Evolutionary conservation across 2,888 invertebrate species (phyloP).

Genomic region (Acrobeloides nanus): DNA sequence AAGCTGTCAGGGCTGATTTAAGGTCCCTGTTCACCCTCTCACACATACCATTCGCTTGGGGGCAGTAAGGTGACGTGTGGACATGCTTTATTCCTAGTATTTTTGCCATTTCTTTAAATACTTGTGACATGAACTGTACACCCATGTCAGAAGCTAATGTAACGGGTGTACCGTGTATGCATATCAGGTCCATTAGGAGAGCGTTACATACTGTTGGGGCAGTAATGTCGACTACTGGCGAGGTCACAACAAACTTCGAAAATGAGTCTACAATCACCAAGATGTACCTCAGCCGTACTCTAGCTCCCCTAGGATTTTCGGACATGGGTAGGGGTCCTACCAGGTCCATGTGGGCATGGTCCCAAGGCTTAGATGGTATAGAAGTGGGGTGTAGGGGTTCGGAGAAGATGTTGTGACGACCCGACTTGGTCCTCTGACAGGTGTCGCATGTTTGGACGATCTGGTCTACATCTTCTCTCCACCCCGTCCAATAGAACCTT

Average conservation of each 20-base stretch:
- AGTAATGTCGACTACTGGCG: slow-evolving; percentile 3
- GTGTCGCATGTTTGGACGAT: slow-evolving; percentile 5
- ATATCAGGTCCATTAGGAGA: not conserved
- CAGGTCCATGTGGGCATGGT: slow-evolving; percentile 10
- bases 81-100: slow-evolving; percentile 29
- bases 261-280: slow-evolving; percentile 8
- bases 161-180: slow-evolving; percentile 31
- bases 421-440: slow-evolving; percentile 15
- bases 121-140: slow-evolving; percentile 35
- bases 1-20: slow-evolving; percentile 3
- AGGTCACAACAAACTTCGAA: slow-evolving; percentile 7
- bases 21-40: slow-evolving; percentile 21
- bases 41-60: slow-evolving; percentile 41
- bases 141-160: slow-evolving; percentile 51
- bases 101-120: slow-evolving; percentile 32
- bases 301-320: no score
- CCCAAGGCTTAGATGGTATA: slow-evolving; percentile 3
- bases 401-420: no score
- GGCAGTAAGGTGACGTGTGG: slow-evolving; percentile 34
- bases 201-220: slow-evolving; percentile 1
- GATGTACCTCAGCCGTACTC: no score
- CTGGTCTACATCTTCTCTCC: slow-evolving; percentile 12
- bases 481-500: slow-evolving; percentile 13
- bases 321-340: slow-evolving; percentile 10
- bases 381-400: slow-evolving; percentile 9